Evolutionary conservation across 2,888 invertebrate genomes (phyloP), one percentile per base, ranked within the genome.

Genomic region (Julus scanicus): DNA sequence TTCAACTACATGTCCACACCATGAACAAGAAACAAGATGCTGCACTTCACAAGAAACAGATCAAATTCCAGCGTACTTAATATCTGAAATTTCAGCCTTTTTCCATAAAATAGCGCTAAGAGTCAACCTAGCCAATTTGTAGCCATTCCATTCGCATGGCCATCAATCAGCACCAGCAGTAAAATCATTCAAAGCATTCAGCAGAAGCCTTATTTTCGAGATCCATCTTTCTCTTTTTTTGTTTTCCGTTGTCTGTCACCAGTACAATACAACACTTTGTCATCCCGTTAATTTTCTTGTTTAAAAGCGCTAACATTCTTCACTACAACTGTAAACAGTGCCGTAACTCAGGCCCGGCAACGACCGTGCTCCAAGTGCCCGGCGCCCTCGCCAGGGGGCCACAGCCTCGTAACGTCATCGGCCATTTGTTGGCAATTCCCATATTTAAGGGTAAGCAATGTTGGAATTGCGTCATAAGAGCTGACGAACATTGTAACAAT

Each of bases 231-330:
- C 53, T 53, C n/a, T n/a, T n/a, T 20, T 13, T 63, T 63, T 63
- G n/a, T 63, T n/a, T 63, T 63, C 2, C 20, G 63, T 63, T 63
- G 13, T n/a, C 63, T 63, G 63, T 63, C 63, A 20, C 63, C 15
- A 3, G 63, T 63, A 63, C 63, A 63, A 63, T 63, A 20, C n/a
- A 63, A 63, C 63, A 63, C 20, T 63, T 63, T 63, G 63, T 63
- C 63, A 63, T 63, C 63, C 9, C 63, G 63, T 63, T 63, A 63
- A 63, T 63, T 63, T 20, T 63, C 63, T 63, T 20, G 63, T 57
- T 63, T 63, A 13, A 63, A 53, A 63, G 3, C 20, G 63, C 63
- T 63, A 63, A 63, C 63, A 63, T 63, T 63, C 63, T 20, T 63
- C 63, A 63, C 63, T 20, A 20, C 63, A 20, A 63, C 5, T 20